Conservation (phyloP, 2,888 invertebrate genomes). For the Agrotis clavis region DNA sequence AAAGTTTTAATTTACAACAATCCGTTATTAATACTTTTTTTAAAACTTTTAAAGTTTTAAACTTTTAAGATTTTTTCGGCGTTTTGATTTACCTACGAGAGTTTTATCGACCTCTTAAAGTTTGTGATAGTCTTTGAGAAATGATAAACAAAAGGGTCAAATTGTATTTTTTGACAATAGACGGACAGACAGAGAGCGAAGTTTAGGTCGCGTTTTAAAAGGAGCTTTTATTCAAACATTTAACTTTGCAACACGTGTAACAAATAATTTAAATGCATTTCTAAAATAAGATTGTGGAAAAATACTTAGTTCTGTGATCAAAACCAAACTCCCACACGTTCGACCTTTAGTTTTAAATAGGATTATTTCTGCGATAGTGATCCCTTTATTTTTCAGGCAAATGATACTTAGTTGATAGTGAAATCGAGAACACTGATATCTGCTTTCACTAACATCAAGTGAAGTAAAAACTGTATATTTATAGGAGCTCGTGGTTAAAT, state of each 20-base stretch:
- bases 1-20: constrained; percentile 30
- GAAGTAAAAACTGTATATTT: too few species aligned
- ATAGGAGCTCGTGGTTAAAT: too few species aligned
- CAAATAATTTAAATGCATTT: not conserved
- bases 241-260: too few species aligned
- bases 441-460: too few species aligned
- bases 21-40: constrained; percentile 15
- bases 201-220: too few species aligned
- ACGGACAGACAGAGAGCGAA: too few species aligned
- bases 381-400: not conserved
- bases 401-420: not conserved
- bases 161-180: not conserved
- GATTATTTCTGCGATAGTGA: not conserved
- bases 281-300: constrained; percentile 1
- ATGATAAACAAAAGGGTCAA: not conserved
- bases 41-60: constrained; percentile 31
- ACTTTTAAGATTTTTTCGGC: not conserved
- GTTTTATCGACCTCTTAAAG: not conserved
- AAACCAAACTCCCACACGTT: not conserved
- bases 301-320: not conserved
- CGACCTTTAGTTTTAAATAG: not conserved
- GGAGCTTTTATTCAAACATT: not conserved
- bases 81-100: constrained; percentile 30
- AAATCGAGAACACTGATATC: too few species aligned
- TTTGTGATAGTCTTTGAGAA: not conserved